Base-by-base conservation (phyloP, 2,888 invertebrate genomes). In the Holacanthella duospinosa region DNA sequence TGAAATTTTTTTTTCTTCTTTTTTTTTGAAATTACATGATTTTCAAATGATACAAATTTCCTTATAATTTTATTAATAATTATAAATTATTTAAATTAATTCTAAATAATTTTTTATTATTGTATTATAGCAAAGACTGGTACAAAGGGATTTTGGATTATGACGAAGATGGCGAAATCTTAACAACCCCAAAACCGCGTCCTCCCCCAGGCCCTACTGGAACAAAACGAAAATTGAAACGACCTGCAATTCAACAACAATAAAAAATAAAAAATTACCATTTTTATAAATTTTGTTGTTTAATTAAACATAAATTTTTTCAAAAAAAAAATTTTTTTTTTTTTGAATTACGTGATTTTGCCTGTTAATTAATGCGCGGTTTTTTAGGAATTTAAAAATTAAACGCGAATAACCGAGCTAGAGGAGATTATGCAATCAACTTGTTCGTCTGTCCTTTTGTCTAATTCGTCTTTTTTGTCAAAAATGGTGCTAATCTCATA, bases 101-200 rank as follows among this genome's bases (percentile, higher is more conserved):
- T 43, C 29, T 21, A 56, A 60, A 64, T 61, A 61, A 27, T 61
- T 62, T 64, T 65, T 55, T 53, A 60, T 44, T 43, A 59, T 60
- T 54, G 24, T 2, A 44, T 29, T n/a, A n/a, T 78, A 91, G 91
- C 77, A 86, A 85, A 71, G 91, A 91, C 75, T 92, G 91, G 90
- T 92, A 92, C 80, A 89, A 90, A 76, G 91, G 84, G 53, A 85
- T 87, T 70, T 78, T 91, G 74, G 89, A 88, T 9, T 90, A 89
- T 67, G 86, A 85, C 48, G 85, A 90, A 76, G 77, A 91, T 64
- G 86, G 86, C 0, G 72, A 72, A 57, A 63, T 68, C 43, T 29
- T 57, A 2, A 71, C 71, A 84, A 89, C 79, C 89, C 90, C 1
- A 85, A 88, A 44, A 79, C 82, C 21, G 85, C 82, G 65, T 58